These are phyloP conservation scores for Metallyticus violacea DNA, from an alignment of 2,888 invertebrate species.

Conservation along the genomic window DNA sequence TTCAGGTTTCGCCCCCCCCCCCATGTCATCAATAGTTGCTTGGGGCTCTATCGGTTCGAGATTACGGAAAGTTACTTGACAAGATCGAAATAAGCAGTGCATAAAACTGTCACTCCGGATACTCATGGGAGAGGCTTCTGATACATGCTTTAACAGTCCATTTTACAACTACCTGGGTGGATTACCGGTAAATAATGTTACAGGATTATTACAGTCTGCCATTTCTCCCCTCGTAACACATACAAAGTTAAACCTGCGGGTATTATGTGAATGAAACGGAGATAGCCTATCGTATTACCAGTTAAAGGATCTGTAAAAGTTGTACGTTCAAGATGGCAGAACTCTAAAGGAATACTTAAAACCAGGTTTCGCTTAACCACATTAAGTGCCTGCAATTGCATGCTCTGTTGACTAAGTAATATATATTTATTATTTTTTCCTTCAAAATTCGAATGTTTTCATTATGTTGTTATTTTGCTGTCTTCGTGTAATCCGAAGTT, in stretches of 20 bases:
- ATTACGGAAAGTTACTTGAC: not conserved
- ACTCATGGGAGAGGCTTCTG: not conserved
- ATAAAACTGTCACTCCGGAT: not conserved
- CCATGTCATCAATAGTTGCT: not conserved
- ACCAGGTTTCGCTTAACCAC: too few species aligned
- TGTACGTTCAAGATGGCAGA: not conserved
- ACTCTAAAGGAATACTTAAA: too few species aligned
- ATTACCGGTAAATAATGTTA: too few species aligned
- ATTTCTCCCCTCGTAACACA: not conserved
- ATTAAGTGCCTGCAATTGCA: too few species aligned
- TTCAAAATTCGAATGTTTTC: too few species aligned
- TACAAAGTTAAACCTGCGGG: not conserved
- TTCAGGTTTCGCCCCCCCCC: not conserved
- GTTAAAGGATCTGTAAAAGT: not conserved
- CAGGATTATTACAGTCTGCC: too few species aligned
- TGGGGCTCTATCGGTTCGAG: not conserved
- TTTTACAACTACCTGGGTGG: not conserved
- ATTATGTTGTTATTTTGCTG: too few species aligned
- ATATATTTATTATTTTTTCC: too few species aligned
- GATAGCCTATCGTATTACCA: not conserved
- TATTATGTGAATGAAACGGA: not conserved
- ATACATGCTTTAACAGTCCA: not conserved
- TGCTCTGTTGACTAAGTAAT: too few species aligned
- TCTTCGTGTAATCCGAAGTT: too few species aligned
- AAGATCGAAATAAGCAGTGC: not conserved